phyloP scores from a whole-genome alignment of 2,888 invertebrate species.

The Parnassius glacialis region DNA sequence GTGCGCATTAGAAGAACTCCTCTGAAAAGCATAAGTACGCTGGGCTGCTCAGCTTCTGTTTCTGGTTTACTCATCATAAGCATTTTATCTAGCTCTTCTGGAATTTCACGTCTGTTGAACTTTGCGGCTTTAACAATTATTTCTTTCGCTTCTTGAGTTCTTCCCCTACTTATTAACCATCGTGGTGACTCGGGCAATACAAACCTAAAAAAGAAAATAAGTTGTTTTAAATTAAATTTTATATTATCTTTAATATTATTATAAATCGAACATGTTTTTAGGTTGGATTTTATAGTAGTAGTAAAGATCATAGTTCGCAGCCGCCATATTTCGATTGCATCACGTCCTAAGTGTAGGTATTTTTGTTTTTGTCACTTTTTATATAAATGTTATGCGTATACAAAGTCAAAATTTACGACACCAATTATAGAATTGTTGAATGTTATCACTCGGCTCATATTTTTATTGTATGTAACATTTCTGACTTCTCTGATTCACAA shows the following conservation, averaged over 20 bases:
- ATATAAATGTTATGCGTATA: too few species aligned
- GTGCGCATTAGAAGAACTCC: slow-evolving; percentile 85
- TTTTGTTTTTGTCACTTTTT: too few species aligned
- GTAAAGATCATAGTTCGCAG: too few species aligned
- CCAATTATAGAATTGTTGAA: too few species aligned
- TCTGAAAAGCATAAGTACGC: slow-evolving; percentile 84
- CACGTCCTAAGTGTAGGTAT: too few species aligned
- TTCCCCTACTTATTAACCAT: slow-evolving; percentile 87
- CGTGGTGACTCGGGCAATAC: slow-evolving; percentile 90
- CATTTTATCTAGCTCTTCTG: slow-evolving; percentile 85
- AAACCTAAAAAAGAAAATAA: slow-evolving; percentile 77
- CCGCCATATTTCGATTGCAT: too few species aligned
- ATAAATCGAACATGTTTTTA: too few species aligned
- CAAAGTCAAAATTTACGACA: too few species aligned
- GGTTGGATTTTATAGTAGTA: too few species aligned
- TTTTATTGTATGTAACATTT: too few species aligned
- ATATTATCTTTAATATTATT: neutral
- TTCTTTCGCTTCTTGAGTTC: slow-evolving; percentile 84
- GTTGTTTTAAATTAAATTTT: neutral
- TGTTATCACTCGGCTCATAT: too few species aligned
- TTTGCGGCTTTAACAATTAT: slow-evolving; percentile 84
- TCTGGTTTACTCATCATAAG: slow-evolving; percentile 77
- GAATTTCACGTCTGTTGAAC: slow-evolving; percentile 83
- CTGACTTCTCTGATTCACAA: too few species aligned
- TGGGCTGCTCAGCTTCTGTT: slow-evolving; percentile 69